phyloP scores from a whole-genome alignment of 2,113 vertebrate genomes.

The Talpa occidentalis region DNA sequence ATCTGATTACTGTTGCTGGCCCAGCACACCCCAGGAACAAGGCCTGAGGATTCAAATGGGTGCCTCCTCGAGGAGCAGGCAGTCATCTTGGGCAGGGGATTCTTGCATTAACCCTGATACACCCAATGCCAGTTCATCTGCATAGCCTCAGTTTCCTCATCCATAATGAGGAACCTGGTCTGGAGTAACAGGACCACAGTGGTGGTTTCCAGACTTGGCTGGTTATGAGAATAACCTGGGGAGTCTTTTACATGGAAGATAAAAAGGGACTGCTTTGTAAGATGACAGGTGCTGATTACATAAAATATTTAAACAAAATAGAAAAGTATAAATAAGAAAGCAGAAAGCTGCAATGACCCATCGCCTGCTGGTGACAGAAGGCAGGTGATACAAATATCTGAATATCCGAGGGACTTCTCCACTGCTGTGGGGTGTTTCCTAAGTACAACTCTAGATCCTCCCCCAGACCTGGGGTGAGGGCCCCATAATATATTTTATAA shows the following conservation, averaged over 20 bases:
- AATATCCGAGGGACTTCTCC: not conserved
- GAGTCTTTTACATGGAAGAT: not conserved
- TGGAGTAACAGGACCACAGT: not conserved
- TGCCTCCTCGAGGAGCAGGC: not conserved
- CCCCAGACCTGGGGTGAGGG: not conserved
- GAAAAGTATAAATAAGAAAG: not conserved
- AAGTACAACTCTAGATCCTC: not conserved
- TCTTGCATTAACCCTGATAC: not conserved
- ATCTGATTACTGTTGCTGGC: not conserved
- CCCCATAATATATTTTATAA: not conserved
- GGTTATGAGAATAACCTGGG: not conserved
- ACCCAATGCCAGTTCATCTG: not conserved
- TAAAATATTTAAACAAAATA: not conserved
- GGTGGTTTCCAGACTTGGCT: not conserved
- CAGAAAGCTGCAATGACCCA: not conserved
- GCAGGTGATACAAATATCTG: not conserved
- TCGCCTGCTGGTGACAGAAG: not conserved
- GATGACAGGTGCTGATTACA: not conserved
- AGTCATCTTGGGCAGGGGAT: not conserved
- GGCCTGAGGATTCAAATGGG: not conserved
- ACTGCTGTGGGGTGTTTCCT: not conserved
- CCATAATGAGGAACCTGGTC: not conserved
- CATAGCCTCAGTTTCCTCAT: not conserved
- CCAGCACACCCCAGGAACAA: not conserved
- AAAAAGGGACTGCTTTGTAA: not conserved